These are phyloP conservation scores for Actinia tenebrosa DNA, from an alignment of 64 coral and sea anemone species.

Conservation along the genomic window DNA sequence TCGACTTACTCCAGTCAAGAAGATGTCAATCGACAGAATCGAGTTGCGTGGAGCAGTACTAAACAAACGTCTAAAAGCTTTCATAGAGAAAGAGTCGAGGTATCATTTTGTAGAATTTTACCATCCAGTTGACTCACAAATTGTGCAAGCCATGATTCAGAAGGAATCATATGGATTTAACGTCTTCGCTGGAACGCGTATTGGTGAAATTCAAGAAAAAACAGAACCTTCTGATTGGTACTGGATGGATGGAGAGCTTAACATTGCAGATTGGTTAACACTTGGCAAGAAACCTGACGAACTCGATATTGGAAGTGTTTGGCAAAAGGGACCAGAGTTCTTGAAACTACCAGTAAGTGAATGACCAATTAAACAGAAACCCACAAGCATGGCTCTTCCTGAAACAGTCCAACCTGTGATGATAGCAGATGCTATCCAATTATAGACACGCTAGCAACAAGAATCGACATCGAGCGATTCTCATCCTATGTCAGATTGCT, in stretches of 20 bases:
- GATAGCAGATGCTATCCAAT: neutral
- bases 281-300: constrained; percentile 30
- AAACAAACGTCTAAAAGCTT: neutral
- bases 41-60: constrained; percentile 22
- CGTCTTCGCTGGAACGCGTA: constrained; percentile 30
- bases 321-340: constrained; percentile 42
- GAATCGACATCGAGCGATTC: constrained; percentile 28
- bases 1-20: constrained; percentile 12
- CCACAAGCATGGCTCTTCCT: neutral
- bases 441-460: neutral
- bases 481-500: constrained; percentile 8
- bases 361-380: constrained; percentile 19
- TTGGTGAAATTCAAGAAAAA: constrained; percentile 43
- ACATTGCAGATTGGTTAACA: constrained; percentile 41
- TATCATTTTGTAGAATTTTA: constrained; percentile 1
- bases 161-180: constrained; percentile 58
- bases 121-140: constrained; percentile 38
- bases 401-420: neutral
- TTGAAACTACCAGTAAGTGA: constrained; percentile 15
- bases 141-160: constrained; percentile 29
- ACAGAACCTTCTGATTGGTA: constrained; percentile 32
- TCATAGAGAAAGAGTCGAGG: constrained; percentile 21
- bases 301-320: neutral
- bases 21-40: constrained; percentile 9
- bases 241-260: constrained; percentile 26